A percentile compares a stretch with the other conserved stretches of the same genome.
Conservation (phyloP, 2,888 invertebrate genomes). For the Rhingia rostrata region DNA sequence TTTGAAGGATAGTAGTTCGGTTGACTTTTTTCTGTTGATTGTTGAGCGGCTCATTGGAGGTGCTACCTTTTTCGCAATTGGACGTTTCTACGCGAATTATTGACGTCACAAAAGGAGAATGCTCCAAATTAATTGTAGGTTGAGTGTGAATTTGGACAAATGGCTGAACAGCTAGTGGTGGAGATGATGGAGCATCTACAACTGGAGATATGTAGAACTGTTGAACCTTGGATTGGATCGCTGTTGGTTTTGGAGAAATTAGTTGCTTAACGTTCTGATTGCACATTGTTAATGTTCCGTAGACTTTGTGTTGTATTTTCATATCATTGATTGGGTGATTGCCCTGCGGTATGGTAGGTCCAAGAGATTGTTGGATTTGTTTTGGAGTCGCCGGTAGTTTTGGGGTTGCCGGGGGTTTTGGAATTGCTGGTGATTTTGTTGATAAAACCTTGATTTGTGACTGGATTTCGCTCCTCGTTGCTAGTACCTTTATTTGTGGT, state of each 20-base stretch:
- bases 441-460: no score
- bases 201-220: slow-evolving; percentile 58
- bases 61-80: slow-evolving; percentile 40
- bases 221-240: slow-evolving; percentile 61
- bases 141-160: neutral
- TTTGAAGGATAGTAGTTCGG: slow-evolving; percentile 60
- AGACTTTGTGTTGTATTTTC: slow-evolving; percentile 5
- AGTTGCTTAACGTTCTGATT: neutral
- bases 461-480: no score
- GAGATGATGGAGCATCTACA: slow-evolving; percentile 6
- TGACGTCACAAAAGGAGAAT: slow-evolving; percentile 62
- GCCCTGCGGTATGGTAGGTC: neutral
- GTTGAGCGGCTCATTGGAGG: neutral
- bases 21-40: slow-evolving; percentile 14
- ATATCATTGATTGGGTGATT: no score
- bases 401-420: neutral
- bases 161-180: neutral
- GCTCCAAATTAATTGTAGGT: slow-evolving; percentile 6
- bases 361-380: neutral
- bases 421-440: neutral
- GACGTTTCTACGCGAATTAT: slow-evolving; percentile 59
- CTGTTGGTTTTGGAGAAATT: slow-evolving; percentile 11
- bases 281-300: slow-evolving; percentile 6
- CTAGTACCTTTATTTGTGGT: no score
- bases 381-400: neutral